phyloP scores from a whole-genome alignment of 2,113 vertebrate species.

The Corythornis madagascariensis region DNA sequence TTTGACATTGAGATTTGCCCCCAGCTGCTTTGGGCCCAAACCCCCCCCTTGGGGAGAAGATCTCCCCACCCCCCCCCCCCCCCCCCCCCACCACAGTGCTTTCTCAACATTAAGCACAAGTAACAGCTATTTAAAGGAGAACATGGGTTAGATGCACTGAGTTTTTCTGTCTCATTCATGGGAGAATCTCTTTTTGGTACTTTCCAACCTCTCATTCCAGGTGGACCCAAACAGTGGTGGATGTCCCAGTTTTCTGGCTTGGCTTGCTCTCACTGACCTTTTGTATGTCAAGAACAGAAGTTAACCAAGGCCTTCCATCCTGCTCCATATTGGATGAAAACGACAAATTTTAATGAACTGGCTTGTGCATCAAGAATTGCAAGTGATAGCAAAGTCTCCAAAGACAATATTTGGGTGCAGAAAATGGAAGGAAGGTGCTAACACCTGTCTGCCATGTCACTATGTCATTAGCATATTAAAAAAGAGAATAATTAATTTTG shows the following conservation, averaged over 20 bases:
- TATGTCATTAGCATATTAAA: not conserved
- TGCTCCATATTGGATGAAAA: not conserved
- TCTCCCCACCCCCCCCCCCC: not conserved
- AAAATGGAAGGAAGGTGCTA: not conserved
- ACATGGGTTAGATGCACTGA: rapidly evolving
- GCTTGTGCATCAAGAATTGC: not conserved
- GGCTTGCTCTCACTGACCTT: not conserved
- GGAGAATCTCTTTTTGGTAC: not conserved
- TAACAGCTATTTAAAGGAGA: not conserved
- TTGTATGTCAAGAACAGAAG: not conserved
- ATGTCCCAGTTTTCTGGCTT: not conserved
- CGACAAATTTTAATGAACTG: not conserved
- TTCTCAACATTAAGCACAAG: not conserved
- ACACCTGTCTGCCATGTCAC: not conserved
- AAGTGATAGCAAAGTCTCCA: not conserved
- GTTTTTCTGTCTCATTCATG: not conserved
- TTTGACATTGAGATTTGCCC: not conserved
- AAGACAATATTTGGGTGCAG: not conserved
- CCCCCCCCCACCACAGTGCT: not conserved
- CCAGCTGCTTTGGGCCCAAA: not conserved
- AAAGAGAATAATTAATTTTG: not conserved
- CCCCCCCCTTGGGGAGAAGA: not conserved
- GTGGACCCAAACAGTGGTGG: not conserved
- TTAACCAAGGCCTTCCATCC: not conserved
- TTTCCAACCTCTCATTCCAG: not conserved